Base-by-base conservation (phyloP, 2,888 invertebrate genomes). In the Anthophora plumipes region DNA sequence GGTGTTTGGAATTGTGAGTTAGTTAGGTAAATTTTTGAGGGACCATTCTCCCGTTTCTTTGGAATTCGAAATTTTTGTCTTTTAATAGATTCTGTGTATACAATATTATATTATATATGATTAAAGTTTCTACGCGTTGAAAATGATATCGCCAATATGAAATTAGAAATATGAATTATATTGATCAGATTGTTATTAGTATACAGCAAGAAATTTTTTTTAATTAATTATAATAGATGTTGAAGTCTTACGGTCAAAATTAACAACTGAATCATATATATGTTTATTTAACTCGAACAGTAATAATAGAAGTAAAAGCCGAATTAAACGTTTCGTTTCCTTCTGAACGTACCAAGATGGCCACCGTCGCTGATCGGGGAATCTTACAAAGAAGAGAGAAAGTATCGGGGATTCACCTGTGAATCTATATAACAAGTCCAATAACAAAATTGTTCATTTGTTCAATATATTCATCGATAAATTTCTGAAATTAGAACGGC, bases 301-400 rank as follows among this genome's bases (percentile, higher is more conserved):
- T 37, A 39, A 69, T 8, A 52, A 54, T 41, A 22, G 14, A 68
- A 43, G 12, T 31, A 69, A 48, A 0, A 17, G 12, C 50, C 25
- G 4, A 14, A 20, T 1, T 59, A 20, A 25, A 54, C 6, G 22
- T 22, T 12, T 52, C 17, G 39, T 60, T 54, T 61, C 6, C 39
- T 70, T 41, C 25, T 31, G n/a, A 31, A 20, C 11, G 46, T 20
- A 39, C 66, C 63, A 77, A 82, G 77, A 77, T 82, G 81, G 77
- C 67, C 37, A 57, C 54, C 50, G 66, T 41, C 48, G 41, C 25
- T 50, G 41, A n/a, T 12, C 46, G 17, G 22, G n/a, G 37, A 39
- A 54, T 0, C 8, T 37, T 5, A 4, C 25, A 4, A 12, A 14
- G 22, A 61, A 25, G 25, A 31, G 46, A 22, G 14, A 11, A 20